phyloP scores from a whole-genome alignment of 1,140 invertebrate species.

The Formica selysi region DNA sequence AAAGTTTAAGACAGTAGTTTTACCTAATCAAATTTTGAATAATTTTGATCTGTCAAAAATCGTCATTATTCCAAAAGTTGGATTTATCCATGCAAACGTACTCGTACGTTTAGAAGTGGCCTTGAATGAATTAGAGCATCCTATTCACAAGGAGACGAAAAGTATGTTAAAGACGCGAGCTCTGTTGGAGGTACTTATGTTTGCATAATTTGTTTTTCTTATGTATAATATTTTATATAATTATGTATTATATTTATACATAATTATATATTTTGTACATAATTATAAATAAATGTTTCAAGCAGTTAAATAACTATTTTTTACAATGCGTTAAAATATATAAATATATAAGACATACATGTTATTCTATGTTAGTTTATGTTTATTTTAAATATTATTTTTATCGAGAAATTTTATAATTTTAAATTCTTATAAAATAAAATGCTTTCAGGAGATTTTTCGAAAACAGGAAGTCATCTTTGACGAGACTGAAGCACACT shows the following conservation, averaged over 20 bases:
- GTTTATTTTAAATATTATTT: not conserved
- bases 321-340: not conserved
- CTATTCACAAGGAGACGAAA: slow-evolving; percentile 63
- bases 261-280: not conserved
- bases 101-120: slow-evolving; percentile 72
- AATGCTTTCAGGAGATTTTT: slow-evolving; percentile 68
- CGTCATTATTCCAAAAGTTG: slow-evolving; percentile 76
- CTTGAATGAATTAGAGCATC: slow-evolving; percentile 56
- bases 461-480: slow-evolving; percentile 73
- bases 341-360: not conserved
- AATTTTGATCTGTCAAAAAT: slow-evolving; percentile 75
- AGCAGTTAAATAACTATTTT: not conserved
- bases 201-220: not conserved
- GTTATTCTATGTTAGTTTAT: not conserved
- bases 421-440: not conserved
- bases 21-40: slow-evolving; percentile 68
- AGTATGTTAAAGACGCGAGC: slow-evolving; percentile 68
- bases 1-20: slow-evolving; percentile 65
- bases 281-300: not conserved
- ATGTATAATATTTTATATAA: not conserved
- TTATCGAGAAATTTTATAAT: not conserved
- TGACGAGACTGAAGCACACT: slow-evolving; percentile 50
- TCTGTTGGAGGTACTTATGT: slow-evolving; percentile 66
- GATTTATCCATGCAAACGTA: slow-evolving; percentile 73
- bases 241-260: not conserved